Evolutionary conservation across 2,888 invertebrate species (phyloP), one percentile per base, ranked within the genome.

Genomic region (Pristionchus entomophagus): DNA sequence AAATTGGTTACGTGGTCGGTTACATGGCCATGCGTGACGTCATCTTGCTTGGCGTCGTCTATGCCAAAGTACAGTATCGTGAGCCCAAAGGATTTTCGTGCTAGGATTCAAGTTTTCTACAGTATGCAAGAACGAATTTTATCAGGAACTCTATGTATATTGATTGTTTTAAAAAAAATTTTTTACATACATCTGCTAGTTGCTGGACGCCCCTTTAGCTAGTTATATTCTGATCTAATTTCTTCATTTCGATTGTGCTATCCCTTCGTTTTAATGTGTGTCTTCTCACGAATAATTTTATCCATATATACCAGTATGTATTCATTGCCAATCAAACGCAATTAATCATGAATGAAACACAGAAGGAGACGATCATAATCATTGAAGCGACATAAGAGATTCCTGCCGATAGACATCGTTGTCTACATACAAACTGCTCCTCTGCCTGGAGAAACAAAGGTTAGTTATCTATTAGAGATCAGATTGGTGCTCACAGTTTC

Each of bases 401-500:
- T 65, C 83, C 83, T 62, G 29, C 83, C 29, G 62, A 65, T 29
- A 84, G 29, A 32, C 83, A 84, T 14, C 83, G 59, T n/a, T 84
- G 65, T 29, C 83, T 62, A 65, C 83, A 84, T 26, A 84, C 65
- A 38, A 29, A 84, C n/a, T 84, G 83, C 32, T 84, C 83, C 49
- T 35, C 83, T 26, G 49, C 65, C 83, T 84, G 29, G 22, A 84
- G 0, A 65, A 1, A n/a, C 10, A n/a, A 35, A 17, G 19, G 19
- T 49, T n/a, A 80, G 32, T 51, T 49, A 19, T 51, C 4, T 77
- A 77, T 6, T 32, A 51, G 41, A 12, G 22, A 49, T 32, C 53
- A n/a, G 2, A 82, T n/a, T n/a, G n/a, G n/a, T n/a, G n/a, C 82
- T 82, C 38, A 38, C 45, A 3, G 26, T 1, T 0, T 82, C 59